Conservation (phyloP, 2,113 vertebrate genomes). For the Chamaea fasciata region DNA sequence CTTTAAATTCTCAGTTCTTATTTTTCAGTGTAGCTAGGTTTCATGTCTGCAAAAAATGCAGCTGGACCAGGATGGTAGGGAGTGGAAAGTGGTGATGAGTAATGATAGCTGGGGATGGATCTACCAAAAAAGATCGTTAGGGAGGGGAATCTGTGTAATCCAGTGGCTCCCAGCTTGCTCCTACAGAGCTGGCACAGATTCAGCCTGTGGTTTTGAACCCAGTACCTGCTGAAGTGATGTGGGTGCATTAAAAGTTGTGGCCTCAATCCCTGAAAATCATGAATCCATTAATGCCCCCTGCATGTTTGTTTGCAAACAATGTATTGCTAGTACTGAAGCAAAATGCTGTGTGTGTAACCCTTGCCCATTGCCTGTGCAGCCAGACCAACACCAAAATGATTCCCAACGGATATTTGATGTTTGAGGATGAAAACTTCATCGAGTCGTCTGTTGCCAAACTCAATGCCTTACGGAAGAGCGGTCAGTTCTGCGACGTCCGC, state of each 20-base stretch:
- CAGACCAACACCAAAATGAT: conserved; percentile 83
- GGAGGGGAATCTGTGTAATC: background rate
- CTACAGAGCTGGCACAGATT: background rate
- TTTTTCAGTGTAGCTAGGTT: background rate
- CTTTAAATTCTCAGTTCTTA: background rate
- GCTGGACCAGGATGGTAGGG: background rate
- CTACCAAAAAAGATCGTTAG: background rate
- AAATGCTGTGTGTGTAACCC: background rate
- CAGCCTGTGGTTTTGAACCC: background rate
- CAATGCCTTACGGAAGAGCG: conserved; percentile 97
- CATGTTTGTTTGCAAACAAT: background rate
- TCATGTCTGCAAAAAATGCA: background rate
- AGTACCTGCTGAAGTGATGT: background rate
- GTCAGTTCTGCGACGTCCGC: conserved; percentile 97
- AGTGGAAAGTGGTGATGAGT: background rate
- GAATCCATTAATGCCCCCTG: background rate
- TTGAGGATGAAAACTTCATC: conserved; percentile 96
- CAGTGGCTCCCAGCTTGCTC: background rate
- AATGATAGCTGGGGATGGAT: background rate
- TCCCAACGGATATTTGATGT: conserved; percentile 97
- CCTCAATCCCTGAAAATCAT: background rate
- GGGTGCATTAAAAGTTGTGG: background rate
- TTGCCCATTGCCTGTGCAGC: background rate
- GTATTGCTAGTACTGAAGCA: background rate
- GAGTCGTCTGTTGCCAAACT: conserved; percentile 98